Base-by-base conservation (phyloP, 2,797 vertebrate species). In the Chelonia mydas region DNA sequence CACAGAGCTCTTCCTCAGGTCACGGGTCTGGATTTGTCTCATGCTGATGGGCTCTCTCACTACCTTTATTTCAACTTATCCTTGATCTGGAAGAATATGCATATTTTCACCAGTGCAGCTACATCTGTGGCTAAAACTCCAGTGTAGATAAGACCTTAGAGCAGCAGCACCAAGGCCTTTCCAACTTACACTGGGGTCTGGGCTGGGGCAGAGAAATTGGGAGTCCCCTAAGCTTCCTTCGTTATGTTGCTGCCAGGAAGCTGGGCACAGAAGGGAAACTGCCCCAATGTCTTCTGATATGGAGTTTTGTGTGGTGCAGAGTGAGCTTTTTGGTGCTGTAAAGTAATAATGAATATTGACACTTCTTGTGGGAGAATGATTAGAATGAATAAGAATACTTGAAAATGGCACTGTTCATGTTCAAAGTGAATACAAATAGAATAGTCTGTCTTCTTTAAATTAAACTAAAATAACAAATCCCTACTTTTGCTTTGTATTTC, bases 351-450 rank as follows among this genome's bases (percentile, higher is more conserved):
- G 88, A 95, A 94, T 77, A 21, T 45, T 89, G 89, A 90, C 90
- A 47, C 25, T 84, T 94, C 94, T 95, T 74, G 85, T 2, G 10
- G 65, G 55, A 90, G 4, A 41, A 92, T 89, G 51, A 90, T 92
- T 93, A 92, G 74, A 78, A 72, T 92, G 83, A 90, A 90, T 95
- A 87, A 82, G 33, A 11, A 12, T 87, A 83, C 91, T 94, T 92
- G 72, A 95, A 97, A 96, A 2, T 51, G 88, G 11, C 7, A 68
- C 41, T 87, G 86, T 84, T 83, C 77, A 89, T 74, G 51, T 86
- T 74, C 92, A 76, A 12, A 55, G 10, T 5, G 82, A 93, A 90
- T 83, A 83, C 54, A 91, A 90, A 95, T 65, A 93, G 6, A 92
- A 79, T 51, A 81, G 13, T 74, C 77, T 77, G 2, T 54, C 54